These are phyloP conservation scores for Molossus alvarezi DNA, from an alignment of 2,797 vertebrate genomes.

Conservation along the genomic window DNA sequence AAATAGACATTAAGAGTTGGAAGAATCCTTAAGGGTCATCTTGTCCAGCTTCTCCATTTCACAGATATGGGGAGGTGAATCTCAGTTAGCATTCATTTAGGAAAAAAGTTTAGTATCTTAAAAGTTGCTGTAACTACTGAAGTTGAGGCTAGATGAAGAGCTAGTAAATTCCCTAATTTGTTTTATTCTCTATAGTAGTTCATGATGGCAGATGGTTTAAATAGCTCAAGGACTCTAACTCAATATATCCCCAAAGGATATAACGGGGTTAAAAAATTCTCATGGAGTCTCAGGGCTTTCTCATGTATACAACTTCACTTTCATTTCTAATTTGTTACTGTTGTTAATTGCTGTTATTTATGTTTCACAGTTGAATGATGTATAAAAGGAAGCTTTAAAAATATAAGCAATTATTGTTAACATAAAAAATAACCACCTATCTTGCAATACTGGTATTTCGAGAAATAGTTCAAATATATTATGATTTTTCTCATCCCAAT, in stretches of 20 bases:
- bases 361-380: not conserved
- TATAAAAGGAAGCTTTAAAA: not conserved
- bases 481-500: not conserved
- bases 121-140: not conserved
- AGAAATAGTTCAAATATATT: not conserved
- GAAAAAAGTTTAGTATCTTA: not conserved
- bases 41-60: not conserved
- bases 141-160: not conserved
- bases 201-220: not conserved
- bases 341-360: not conserved
- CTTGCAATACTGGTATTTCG: not conserved
- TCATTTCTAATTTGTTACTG: not conserved
- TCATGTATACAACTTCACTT: not conserved
- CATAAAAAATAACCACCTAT: not conserved
- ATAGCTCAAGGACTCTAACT: constrained; percentile 15
- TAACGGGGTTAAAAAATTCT: not conserved
- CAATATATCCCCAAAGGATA: not conserved
- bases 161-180: constrained; percentile 23
- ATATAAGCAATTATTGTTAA: constrained; percentile 25
- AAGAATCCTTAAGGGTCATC: not conserved
- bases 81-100: not conserved
- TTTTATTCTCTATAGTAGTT: constrained; percentile 2
- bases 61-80: not conserved
- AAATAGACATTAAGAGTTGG: not conserved
- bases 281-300: not conserved